Evolutionary conservation across 2,888 invertebrate species (phyloP).

Genomic region (Heliconius cydno): DNA sequence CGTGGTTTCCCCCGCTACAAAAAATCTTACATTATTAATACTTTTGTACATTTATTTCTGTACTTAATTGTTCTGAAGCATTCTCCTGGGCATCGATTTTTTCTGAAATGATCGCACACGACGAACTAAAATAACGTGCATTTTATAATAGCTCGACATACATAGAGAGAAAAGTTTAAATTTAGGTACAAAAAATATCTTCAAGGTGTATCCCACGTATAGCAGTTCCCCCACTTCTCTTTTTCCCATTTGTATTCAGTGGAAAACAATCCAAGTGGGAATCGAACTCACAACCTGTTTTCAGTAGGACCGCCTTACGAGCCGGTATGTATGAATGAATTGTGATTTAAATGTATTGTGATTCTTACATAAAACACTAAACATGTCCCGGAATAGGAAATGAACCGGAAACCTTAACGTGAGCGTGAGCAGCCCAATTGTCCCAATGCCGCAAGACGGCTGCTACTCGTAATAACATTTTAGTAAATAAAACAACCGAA

Average conservation of each 20-base stretch:
- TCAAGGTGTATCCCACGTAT: neutral
- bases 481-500: too few relatives aligned
- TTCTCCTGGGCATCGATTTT: conserved; percentile 15
- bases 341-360: too few relatives aligned
- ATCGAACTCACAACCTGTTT: neutral
- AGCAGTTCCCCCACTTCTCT: neutral
- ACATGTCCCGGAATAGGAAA: too few relatives aligned
- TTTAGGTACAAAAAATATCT: neutral
- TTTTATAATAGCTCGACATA: neutral
- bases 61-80: neutral
- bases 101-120: conserved; percentile 17
- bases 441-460: too few relatives aligned
- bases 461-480: too few relatives aligned
- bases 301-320: neutral
- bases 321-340: too few relatives aligned
- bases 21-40: neutral
- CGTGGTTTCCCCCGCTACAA: too few relatives aligned
- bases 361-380: too few relatives aligned
- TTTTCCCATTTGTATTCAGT: neutral
- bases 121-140: conserved; percentile 10
- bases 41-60: neutral
- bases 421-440: too few relatives aligned
- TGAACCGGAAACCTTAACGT: too few relatives aligned
- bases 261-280: neutral
- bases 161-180: neutral